Conservation (phyloP, 2,113 vertebrate genomes). For the Oriolus oriolus region DNA sequence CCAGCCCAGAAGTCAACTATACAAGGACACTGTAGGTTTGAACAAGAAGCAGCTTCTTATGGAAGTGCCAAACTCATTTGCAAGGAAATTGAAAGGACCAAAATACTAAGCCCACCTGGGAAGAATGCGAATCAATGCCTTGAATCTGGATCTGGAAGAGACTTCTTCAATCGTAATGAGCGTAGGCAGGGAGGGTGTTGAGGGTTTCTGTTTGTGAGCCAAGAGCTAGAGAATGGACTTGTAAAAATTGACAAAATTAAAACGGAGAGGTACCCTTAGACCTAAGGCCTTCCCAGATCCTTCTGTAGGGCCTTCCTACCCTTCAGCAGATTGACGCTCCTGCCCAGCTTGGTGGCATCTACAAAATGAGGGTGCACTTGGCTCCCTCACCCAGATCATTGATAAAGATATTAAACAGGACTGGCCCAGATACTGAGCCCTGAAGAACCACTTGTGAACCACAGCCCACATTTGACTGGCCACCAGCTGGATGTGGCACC, state of each 20-base stretch:
- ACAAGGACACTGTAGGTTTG: neutral
- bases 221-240: neutral
- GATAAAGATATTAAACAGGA: neutral
- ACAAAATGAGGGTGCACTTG: neutral
- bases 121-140: neutral
- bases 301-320: neutral
- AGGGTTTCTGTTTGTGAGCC: neutral
- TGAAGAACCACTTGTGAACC: neutral
- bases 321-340: neutral
- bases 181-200: neutral
- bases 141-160: neutral
- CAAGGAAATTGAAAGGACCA: neutral
- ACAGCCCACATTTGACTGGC: neutral
- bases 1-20: neutral
- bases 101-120: neutral
- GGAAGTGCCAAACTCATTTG: neutral
- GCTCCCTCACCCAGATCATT: neutral
- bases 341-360: neutral
- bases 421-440: neutral
- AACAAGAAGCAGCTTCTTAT: neutral
- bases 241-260: neutral
- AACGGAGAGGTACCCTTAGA: neutral
- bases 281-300: too few relatives aligned
- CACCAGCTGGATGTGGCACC: neutral
- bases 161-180: neutral